Percentiles rank a stretch among this genome's conserved stretches.
These are phyloP conservation scores for Neomicropteryx cornuta DNA, from an alignment of 1,140 invertebrate genomes.

Conservation along the genomic window DNA sequence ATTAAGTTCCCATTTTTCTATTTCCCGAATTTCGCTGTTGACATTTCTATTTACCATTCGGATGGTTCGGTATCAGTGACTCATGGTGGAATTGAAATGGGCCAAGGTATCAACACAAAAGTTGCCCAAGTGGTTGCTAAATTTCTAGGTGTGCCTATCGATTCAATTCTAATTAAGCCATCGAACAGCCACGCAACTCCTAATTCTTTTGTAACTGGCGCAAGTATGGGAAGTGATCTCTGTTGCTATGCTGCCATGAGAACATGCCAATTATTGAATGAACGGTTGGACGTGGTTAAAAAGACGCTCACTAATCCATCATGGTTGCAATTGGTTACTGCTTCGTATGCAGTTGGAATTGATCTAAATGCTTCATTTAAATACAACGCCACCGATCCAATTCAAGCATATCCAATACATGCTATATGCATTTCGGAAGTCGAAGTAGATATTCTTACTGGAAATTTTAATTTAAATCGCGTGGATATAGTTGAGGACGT, in stretches of 20 bases:
- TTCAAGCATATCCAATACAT: conserved; percentile 40
- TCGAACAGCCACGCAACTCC: conserved; percentile 44
- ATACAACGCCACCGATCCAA: conserved; percentile 21
- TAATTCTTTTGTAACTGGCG: conserved; percentile 50
- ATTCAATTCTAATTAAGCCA: too few species aligned
- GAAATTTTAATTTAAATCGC: conserved; percentile 44
- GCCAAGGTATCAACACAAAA: conserved; percentile 58
- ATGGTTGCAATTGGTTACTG: conserved; percentile 47
- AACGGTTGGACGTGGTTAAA: conserved; percentile 47
- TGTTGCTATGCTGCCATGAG: conserved; percentile 44
- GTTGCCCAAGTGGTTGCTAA: conserved; percentile 60
- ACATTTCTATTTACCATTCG: conserved; percentile 55
- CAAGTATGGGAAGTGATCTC: conserved; percentile 51
- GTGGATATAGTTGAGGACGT: conserved; percentile 58
- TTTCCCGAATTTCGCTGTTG: conserved; percentile 41
- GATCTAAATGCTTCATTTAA: conserved; percentile 44
- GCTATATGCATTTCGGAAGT: conserved; percentile 45
- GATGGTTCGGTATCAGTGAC: conserved; percentile 67
- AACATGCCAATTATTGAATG: conserved; percentile 46
- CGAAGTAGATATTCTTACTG: conserved; percentile 55
- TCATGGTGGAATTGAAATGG: conserved; percentile 71
- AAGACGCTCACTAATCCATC: conserved; percentile 38
- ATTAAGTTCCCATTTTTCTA: conserved; percentile 46
- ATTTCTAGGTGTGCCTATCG: conserved; percentile 56
- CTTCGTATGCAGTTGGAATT: conserved; percentile 38